Evolutionary conservation across 1,140 invertebrate genomes (phyloP).

Genomic region (Pseudoatta argentina): DNA sequence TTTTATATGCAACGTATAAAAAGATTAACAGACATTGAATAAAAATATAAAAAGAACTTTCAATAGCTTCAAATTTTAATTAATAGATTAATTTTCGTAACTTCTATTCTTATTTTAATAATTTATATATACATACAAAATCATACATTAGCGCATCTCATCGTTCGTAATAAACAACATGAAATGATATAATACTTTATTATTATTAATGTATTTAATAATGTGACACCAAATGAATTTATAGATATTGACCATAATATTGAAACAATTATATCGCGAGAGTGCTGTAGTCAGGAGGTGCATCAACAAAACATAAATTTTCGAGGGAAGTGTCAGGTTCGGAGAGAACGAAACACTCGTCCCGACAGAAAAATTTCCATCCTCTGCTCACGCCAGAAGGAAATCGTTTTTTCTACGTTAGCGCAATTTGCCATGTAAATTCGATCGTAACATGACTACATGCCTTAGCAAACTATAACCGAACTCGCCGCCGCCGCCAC

Average conservation of each 20-base stretch:
- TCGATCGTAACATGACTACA: slow-evolving; percentile 74
- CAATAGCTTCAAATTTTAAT: background rate
- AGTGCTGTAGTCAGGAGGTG: background rate
- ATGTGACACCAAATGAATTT: slow-evolving; percentile 32
- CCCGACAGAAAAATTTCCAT: slow-evolving; percentile 49
- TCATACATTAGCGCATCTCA: background rate
- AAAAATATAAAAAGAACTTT: background rate
- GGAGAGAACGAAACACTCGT: background rate
- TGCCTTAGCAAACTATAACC: slow-evolving; percentile 50
- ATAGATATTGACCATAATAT: slow-evolving; percentile 7
- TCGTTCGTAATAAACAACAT: slow-evolving; percentile 26
- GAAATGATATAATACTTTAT: slow-evolving; percentile 36
- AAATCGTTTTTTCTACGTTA: slow-evolving; percentile 58
- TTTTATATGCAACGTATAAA: background rate
- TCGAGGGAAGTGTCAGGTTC: background rate
- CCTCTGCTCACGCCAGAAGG: slow-evolving; percentile 50
- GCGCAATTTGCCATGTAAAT: slow-evolving; percentile 79
- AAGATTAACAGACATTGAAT: background rate
- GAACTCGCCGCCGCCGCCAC: slow-evolving; percentile 17
- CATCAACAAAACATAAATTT: slow-evolving; percentile 39
- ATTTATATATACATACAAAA: background rate
- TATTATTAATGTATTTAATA: slow-evolving; percentile 53
- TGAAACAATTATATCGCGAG: slow-evolving; percentile 10
- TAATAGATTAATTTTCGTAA: background rate
- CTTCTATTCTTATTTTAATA: slow-evolving; percentile 16